Evolutionary conservation across 1,140 invertebrate genomes (phyloP), one percentile per base, ranked within the genome.

Genomic region (Philotrypesis tridentata): DNA sequence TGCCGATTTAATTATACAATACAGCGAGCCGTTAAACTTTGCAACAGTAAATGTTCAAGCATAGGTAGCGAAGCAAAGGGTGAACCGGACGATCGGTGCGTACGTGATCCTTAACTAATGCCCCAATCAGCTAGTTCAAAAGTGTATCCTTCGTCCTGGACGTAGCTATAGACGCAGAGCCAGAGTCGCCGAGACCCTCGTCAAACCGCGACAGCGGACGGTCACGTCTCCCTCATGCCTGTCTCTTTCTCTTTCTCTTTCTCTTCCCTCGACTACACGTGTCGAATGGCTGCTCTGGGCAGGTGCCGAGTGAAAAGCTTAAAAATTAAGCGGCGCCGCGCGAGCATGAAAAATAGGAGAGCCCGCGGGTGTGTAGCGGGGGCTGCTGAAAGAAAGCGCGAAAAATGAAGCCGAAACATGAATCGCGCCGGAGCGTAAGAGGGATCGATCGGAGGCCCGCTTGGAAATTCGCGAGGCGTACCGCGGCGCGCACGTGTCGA

Each of bases 381-480:
- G n/a, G n/a, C 11, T 65, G n/a, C 11, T n/a, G 27, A 25, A 25
- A 65, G 9, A 65, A 25, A 12, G 6, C 7, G 29, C 2, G 6
- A 71, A 33, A 71, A 71, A 33, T 33, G 37, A 71, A 21, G 68
- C 68, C 8, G n/a, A n/a, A n/a, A n/a, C n/a, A n/a, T n/a, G n/a
- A n/a, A n/a, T n/a, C n/a, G n/a, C n/a, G 2, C 14, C 1, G 21
- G 67, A 23, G n/a, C 14, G 17, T 17, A 40, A 17, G 82, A 65
- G 29, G 80, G 77, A 87, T 87, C 86, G 85, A 86, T 87, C 84
- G 85, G 85, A 82, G 86, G 11, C 11, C 83, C 85, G 84, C 84
- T 88, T 86, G 84, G 48, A 83, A 84, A 88, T 88, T 87, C 87
- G 85, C 83, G 77, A 76, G 83, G 85, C 83, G 85, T 87, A 37